These are phyloP conservation scores for Genyomyrus donnyi DNA, from an alignment of 2,113 vertebrate genomes.

Conservation along the genomic window DNA sequence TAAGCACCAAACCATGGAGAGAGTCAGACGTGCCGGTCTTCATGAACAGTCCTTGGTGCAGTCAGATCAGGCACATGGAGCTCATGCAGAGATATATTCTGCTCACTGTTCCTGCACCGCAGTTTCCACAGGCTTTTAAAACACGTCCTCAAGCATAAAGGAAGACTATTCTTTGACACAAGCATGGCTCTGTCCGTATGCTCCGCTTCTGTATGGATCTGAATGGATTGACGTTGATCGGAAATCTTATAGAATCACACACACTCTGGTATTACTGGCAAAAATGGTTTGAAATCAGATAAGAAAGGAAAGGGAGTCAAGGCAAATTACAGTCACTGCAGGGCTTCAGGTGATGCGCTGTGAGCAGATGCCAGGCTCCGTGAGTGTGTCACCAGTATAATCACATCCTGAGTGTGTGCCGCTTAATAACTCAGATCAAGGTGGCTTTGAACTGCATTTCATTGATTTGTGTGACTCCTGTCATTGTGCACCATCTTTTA, in stretches of 20 bases:
- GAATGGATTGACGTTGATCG: background rate
- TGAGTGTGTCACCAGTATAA: background rate
- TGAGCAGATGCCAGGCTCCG: background rate
- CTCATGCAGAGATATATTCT: background rate
- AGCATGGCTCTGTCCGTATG: background rate
- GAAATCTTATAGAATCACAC: background rate
- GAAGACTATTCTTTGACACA: background rate
- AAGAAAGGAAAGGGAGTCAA: background rate
- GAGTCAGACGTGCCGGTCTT: background rate
- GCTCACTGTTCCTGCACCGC: background rate
- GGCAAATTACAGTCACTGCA: background rate
- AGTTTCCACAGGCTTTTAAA: background rate
- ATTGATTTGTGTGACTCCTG: background rate
- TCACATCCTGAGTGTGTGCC: background rate
- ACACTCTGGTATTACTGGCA: background rate
- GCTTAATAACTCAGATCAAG: slow-evolving; percentile 1
- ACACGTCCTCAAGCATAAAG: background rate
- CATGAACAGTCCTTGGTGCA: background rate
- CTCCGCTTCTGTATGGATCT: background rate
- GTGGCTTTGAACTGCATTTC: background rate
- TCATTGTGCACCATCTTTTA: background rate
- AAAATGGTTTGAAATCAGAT: background rate
- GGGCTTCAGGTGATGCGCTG: background rate
- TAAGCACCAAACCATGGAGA: background rate
- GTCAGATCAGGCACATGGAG: background rate